Base-by-base conservation (phyloP, 2,113 vertebrate species). In the Paracanthobrama guichenoti region DNA sequence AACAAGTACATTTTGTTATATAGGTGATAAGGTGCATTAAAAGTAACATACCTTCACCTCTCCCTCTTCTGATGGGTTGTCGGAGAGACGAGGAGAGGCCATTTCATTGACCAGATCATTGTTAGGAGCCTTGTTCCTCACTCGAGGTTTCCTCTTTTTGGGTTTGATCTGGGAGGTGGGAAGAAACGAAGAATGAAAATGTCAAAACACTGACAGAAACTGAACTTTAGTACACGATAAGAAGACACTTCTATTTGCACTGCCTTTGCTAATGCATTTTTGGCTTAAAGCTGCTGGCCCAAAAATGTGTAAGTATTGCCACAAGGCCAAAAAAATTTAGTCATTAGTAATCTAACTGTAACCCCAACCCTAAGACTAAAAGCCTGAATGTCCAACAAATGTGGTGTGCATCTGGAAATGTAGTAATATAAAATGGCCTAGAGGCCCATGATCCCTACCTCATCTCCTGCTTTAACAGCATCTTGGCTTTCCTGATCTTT, bases 11-110 rank as follows among this genome's bases (percentile, higher is more conserved):
- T 44, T 14, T 18, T 48, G 18, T 16, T 31, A 46, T 74, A 50
- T 60, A 22, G 22, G 11, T 18, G 24, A 79, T 44, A 20, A 6
- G 64, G 55, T 78, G 7, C 46, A 62, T 8, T 62, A 20, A 20
- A 39, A 62, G 18, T 39, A 57, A 74, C 94, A 74, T 84, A 98
- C 98, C 96, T 97, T 99, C 57, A 97, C 96, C 89, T 98, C 97
- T 42, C 97, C 97, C 86, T 99, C 98, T 89, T 99, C 98, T 1
- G 97, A 97, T 0, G 93, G 96, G 90, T 97, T 97, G 91, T 99
- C 98, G 0, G 97, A 98, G 77, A 96, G 93, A 59, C 95, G 94
- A 3, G 97, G 97, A 55, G 97, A 96, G 4, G 96, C 94, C 48
- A 96, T 90, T 18, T 98, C 96, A 4, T 95, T 95, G 71, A 95